Base-by-base conservation (phyloP, 1,140 invertebrate species). In the Polyergus mexicanus region DNA sequence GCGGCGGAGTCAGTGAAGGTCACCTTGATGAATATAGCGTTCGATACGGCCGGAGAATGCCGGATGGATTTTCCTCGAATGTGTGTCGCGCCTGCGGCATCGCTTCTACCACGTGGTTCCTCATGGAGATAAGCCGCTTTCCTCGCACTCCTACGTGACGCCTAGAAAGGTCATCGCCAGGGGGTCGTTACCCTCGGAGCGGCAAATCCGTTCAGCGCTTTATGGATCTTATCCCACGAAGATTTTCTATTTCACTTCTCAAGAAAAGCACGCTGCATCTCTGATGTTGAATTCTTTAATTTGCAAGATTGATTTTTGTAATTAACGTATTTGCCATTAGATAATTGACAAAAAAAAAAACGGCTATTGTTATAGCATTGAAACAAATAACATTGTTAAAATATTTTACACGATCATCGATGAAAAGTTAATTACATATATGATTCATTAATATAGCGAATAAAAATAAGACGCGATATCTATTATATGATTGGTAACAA, bases 21-120 rank as follows among this genome's bases (percentile, higher is more conserved):
- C 83, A 89, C 47, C 75, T 89, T 89, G 83, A 62, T 0, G 66
- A 80, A 32, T 54, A 68, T 56, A 51, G 69, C 51, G 75, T 81
- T 88, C 75, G 74, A 80, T 80, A 58, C 44, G 16, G 16, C 11
- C n/a, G n/a, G n/a, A n/a, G n/a, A n/a, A 2, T 47, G 28, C 10
- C 25, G 75, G 22, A 54, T 86, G 44, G 8, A 81, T 76, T 81
- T 41, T 88, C 72, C 22, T 38, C 54, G 68, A 88, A 89, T 54
- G 41, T 72, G 32, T 72, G 51, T 65, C 72, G 66, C 85, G 60
- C 58, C 28, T n/a, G 60, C 56, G 68, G 75, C 47, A 51, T 54
- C 58, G 60, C 62, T 75, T 65, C 68, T 62, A 58, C 47, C 75
- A 76, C 47, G 3, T 69, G 11, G n/a, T 13, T 85, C 22, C 19